Evolutionary conservation across 1,140 invertebrate species (phyloP).

Genomic region (Belonocnema kinseyi): DNA sequence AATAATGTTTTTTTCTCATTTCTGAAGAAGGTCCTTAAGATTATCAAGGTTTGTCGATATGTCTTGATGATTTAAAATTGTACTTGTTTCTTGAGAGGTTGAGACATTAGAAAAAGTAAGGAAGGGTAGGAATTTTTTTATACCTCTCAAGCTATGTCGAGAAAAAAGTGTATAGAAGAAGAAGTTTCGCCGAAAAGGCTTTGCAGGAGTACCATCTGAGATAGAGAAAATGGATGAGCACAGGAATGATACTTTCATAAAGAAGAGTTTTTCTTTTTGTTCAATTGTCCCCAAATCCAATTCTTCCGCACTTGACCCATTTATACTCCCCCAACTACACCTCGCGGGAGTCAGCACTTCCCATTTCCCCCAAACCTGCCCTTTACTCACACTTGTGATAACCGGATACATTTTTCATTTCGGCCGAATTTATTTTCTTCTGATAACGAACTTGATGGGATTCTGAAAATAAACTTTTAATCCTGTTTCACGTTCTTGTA

Average conservation of each 20-base stretch:
- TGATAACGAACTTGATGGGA: neutral
- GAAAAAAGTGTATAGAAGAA: neutral
- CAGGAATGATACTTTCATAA: constrained; percentile 51
- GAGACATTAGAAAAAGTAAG: neutral
- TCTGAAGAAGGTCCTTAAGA: neutral
- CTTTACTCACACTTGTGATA: constrained; percentile 14
- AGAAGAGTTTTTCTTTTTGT: constrained; percentile 43
- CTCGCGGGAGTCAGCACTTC: neutral
- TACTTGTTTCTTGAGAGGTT: neutral
- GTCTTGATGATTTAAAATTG: neutral
- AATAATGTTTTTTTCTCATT: neutral
- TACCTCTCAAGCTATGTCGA: neutral
- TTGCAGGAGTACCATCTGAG: constrained; percentile 28
- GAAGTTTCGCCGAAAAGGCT: constrained; percentile 18
- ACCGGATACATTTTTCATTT: constrained; percentile 13
- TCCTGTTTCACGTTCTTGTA: constrained; percentile 4
- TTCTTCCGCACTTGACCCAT: constrained; percentile 39
- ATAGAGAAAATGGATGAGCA: constrained; percentile 19
- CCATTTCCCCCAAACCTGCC: neutral
- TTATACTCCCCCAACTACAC: constrained; percentile 21
- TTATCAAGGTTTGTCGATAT: neutral
- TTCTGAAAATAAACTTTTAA: constrained; percentile 13
- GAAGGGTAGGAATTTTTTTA: neutral
- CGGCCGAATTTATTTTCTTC: constrained; percentile 16
- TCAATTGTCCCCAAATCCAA: constrained; percentile 39